These are phyloP conservation scores for Peromyscus melanophrys DNA, from an alignment of 2,797 vertebrate species.

Conservation along the genomic window DNA sequence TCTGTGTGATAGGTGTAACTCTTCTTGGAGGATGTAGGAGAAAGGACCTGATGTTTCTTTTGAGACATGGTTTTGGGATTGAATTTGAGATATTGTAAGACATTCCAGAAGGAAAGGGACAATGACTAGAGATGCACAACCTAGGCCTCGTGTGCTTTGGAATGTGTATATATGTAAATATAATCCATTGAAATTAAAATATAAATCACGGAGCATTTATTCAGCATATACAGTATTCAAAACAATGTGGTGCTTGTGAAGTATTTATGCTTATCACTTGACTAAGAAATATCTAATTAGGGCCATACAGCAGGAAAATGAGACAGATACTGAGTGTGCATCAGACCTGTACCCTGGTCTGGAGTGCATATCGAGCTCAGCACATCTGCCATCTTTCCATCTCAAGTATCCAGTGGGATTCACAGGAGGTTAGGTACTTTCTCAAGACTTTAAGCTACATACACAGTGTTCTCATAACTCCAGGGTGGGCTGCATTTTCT, in stretches of 20 bases:
- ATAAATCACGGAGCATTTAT: background rate
- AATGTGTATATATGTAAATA: background rate
- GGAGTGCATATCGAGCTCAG: background rate
- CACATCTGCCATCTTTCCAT: background rate
- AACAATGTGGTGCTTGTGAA: background rate
- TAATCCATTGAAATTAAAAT: conserved; percentile 20
- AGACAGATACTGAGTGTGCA: background rate
- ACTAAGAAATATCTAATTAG: background rate
- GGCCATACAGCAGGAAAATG: background rate
- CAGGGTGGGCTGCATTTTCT: background rate
- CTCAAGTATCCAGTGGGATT: background rate
- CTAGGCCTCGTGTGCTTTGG: background rate
- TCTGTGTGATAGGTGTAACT: background rate
- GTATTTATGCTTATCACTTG: background rate
- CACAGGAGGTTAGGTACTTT: background rate
- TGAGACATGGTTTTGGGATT: background rate
- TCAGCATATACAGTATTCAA: background rate
- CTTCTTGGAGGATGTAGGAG: background rate
- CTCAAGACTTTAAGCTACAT: background rate
- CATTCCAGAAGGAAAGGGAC: background rate
- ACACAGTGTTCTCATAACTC: background rate
- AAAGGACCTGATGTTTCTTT: background rate
- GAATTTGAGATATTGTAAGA: conserved; percentile 36
- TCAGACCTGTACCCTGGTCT: background rate
- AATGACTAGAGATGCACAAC: background rate